Base-by-base conservation (phyloP, 2,888 invertebrate species). In the Taenaris catops region DNA sequence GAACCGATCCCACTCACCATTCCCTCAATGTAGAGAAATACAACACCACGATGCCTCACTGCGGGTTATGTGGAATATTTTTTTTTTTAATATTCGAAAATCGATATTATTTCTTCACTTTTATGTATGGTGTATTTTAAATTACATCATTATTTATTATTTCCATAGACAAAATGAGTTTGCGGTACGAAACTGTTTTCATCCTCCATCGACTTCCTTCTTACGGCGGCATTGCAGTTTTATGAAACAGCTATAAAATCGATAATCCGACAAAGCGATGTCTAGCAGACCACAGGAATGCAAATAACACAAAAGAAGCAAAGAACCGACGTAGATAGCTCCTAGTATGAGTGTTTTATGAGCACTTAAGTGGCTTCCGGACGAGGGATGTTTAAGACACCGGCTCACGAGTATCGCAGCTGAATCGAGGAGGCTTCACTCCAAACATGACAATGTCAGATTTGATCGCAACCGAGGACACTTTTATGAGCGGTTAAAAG, bases 341-440 rank as follows among this genome's bases (percentile, higher is more conserved):
- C 58, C 62, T 64, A 62, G 61, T 65, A 64, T 62, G 70, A 79
- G 78, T 79, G 74, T 74, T 80, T 79, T 80, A 79, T 74, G 78
- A 79, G 71, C 74, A 72, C 78, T 79, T 59, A 63, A 79, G 74
- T 62, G 65, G 62, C 63, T 72, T 68, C 68, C 70, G 66, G 62
- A 57, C 60, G 53, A 59, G 62, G 65, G 72, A 70, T 72, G 75
- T 72, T 74, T 75, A 76, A 74, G 72, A 71, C 71, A 75, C 65
- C 48, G 43, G 57, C 55, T 55, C 52, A 48, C 51, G 51, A 59
- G 63, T 58, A 63, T 58, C n/a, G n/a, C 49, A 48, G 44, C 52
- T 54, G 58, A 57, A 67, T 71, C 64, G 63, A 67, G 65, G 54
- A 58, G 59, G 42, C 44, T 54, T 63, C 65, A 67, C 71, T 70